A percentile compares a stretch with the other conserved stretches of the same genome.
phyloP scores from a whole-genome alignment of 2,888 invertebrate genomes.

The Luperina nickerlii region DNA sequence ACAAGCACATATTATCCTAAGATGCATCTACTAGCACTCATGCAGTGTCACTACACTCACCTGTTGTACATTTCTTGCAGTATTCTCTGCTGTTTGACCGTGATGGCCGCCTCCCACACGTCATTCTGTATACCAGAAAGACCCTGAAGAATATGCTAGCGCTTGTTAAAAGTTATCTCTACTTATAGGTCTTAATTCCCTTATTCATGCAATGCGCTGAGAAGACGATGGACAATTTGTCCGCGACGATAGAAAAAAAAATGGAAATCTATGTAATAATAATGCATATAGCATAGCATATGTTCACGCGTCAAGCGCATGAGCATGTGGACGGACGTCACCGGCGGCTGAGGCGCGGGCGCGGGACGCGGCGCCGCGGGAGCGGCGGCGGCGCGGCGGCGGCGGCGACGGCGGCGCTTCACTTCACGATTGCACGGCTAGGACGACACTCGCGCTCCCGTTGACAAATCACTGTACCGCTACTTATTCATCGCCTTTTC shows the following conservation, averaged over 20 bases:
- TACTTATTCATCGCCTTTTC: too few species aligned
- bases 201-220: background rate
- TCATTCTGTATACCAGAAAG: constrained; percentile 88
- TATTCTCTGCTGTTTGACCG: constrained; percentile 91
- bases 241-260: background rate
- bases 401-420: too few species aligned
- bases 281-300: background rate
- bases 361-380: too few species aligned
- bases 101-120: constrained; percentile 92
- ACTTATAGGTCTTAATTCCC: constrained; percentile 12
- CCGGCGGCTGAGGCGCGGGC: too few species aligned
- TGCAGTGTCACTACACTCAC: constrained; percentile 70
- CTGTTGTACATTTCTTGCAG: constrained; percentile 89
- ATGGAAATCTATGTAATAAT: background rate
- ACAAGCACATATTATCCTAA: background rate
- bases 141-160: constrained; percentile 74
- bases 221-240: background rate
- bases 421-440: too few species aligned
- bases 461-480: too few species aligned
- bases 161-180: constrained; percentile 24
- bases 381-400: too few species aligned
- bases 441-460: too few species aligned
- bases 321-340: too few species aligned
- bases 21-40: background rate
- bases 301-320: too few species aligned